phyloP scores from a whole-genome alignment of 1,140 invertebrate species.

The Medauroidea extradentata region DNA sequence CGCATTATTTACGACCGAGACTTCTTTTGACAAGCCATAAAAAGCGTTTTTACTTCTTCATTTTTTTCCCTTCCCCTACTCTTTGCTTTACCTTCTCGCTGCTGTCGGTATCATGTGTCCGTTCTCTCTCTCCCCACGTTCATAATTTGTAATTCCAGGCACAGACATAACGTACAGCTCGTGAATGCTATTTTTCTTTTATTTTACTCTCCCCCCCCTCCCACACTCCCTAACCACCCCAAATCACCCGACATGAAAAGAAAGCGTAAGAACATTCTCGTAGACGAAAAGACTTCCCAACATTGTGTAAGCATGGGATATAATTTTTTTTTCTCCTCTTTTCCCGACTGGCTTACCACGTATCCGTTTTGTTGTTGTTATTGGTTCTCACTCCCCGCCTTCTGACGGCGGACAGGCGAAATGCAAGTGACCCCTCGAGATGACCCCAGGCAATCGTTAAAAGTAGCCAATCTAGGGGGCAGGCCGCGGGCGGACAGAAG shows the following conservation, averaged over 20 bases:
- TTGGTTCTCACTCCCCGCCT: background rate
- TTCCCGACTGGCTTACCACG: no score
- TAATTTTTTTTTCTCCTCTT: no score
- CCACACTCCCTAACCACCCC: no score
- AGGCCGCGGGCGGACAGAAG: background rate
- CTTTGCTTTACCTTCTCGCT: background rate
- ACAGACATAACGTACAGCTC: background rate
- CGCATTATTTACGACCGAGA: no score
- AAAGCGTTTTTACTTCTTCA: no score
- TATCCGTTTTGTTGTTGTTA: background rate
- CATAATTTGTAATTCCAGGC: background rate
- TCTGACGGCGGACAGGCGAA: background rate
- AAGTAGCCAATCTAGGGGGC: slow-evolving; percentile 9
- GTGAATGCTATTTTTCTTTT: slow-evolving; percentile 2
- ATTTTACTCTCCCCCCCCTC: background rate
- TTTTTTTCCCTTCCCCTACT: background rate
- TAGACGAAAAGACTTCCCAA: no score
- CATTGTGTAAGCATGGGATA: no score
- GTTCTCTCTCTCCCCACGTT: background rate
- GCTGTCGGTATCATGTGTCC: slow-evolving; percentile 1
- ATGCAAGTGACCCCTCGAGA: background rate
- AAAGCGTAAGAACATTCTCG: no score
- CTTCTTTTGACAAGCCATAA: no score
- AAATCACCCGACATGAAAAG: no score
- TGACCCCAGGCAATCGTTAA: slow-evolving; percentile 17